Conservation (phyloP, 1,140 invertebrate species). For the Trichoplusia ni region DNA sequence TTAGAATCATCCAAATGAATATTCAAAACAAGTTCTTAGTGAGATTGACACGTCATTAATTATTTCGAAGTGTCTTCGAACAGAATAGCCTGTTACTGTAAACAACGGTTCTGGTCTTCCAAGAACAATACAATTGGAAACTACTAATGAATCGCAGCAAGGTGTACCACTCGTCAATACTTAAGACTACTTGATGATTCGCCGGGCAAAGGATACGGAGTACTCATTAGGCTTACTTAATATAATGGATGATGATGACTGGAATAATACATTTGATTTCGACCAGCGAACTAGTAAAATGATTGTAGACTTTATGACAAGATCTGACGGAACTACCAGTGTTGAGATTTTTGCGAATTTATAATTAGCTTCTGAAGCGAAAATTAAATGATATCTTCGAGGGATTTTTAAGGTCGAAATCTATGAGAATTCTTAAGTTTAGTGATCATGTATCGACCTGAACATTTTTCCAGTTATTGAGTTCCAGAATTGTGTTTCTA, state of each 20-base stretch:
- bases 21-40: constrained; percentile 1
- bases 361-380: background rate
- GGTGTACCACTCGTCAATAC: constrained; percentile 51
- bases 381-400: background rate
- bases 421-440: too few relatives aligned
- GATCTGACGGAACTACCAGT: too few relatives aligned
- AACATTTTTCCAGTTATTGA: too few relatives aligned
- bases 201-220: constrained; percentile 18
- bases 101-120: constrained; percentile 63
- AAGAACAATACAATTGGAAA: constrained; percentile 72
- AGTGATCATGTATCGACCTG: too few relatives aligned
- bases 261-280: constrained; percentile 7
- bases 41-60: constrained; percentile 59
- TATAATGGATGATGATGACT: constrained; percentile 7
- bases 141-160: constrained; percentile 65
- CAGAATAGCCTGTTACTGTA: constrained; percentile 54
- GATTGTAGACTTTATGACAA: too few relatives aligned
- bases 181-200: constrained; percentile 22
- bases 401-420: too few relatives aligned
- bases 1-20: background rate
- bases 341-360: too few relatives aligned
- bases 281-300: too few relatives aligned
- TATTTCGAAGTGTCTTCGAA: constrained; percentile 60
- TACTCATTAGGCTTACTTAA: constrained; percentile 26
- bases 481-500: too few relatives aligned